These are phyloP conservation scores for Pimpla rufipes DNA, from an alignment of 2,888 invertebrate genomes.

Conservation along the genomic window DNA sequence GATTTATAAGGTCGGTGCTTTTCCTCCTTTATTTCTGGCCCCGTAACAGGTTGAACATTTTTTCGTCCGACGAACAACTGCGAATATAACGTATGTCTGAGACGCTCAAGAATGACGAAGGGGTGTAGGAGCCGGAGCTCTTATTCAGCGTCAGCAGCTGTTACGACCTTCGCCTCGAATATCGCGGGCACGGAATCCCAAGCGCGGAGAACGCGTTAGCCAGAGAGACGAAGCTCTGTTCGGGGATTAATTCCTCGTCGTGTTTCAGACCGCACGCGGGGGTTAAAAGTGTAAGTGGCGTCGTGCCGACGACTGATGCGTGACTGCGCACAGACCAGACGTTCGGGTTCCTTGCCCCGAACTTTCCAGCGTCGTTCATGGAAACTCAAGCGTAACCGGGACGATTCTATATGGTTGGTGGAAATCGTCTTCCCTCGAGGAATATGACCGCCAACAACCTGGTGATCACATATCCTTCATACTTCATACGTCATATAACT, in stretches of 20 bases:
- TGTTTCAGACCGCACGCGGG: background rate
- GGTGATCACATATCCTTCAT: too few species aligned
- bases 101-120: background rate
- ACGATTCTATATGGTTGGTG: background rate
- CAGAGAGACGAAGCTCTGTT: slow-evolving; percentile 9
- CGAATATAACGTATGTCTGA: slow-evolving; percentile 15
- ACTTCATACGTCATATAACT: too few species aligned
- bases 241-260: slow-evolving; percentile 56
- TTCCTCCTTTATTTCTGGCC: background rate
- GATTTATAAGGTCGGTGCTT: background rate
- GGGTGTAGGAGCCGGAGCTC: background rate
- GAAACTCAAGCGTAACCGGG: background rate
- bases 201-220: slow-evolving; percentile 6
- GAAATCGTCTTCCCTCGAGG: background rate
- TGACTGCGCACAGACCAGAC: background rate
- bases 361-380: background rate
- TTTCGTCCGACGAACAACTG: background rate
- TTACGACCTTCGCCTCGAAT: slow-evolving; percentile 30
- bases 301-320: background rate
- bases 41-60: background rate
- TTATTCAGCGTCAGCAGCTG: slow-evolving; percentile 22
- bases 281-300: background rate
- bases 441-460: too few species aligned
- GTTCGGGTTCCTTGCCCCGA: background rate
- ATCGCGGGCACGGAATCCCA: slow-evolving; percentile 2